These are phyloP conservation scores for Gallinago undulata DNA, from an alignment of 2,113 vertebrate genomes.

Conservation along the genomic window DNA sequence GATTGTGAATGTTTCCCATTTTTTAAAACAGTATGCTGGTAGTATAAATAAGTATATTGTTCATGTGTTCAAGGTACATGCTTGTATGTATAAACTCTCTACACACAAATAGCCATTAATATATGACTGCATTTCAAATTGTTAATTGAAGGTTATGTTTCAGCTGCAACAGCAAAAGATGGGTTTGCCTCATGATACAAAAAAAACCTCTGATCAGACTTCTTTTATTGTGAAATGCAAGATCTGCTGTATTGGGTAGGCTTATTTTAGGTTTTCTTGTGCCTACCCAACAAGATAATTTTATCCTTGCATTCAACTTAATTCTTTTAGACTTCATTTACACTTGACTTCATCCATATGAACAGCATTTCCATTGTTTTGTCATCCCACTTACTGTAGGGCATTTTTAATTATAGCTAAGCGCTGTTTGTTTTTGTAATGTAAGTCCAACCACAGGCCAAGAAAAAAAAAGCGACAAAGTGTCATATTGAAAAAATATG, in stretches of 20 bases:
- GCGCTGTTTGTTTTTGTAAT: slow-evolving; percentile 55
- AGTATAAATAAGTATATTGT: not conserved
- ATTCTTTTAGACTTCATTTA: slow-evolving; percentile 65
- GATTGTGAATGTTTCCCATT: not conserved
- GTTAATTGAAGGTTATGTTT: not conserved
- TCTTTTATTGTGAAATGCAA: not conserved
- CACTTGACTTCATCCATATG: slow-evolving; percentile 59
- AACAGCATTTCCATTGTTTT: slow-evolving; percentile 60
- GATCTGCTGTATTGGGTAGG: not conserved
- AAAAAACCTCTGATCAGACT: not conserved
- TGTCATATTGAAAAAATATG: slow-evolving; percentile 59
- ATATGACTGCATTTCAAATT: not conserved
- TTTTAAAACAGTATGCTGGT: not conserved
- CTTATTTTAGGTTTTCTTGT: slow-evolving; percentile 28
- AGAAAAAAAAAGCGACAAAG: not conserved
- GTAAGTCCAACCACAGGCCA: slow-evolving; percentile 15
- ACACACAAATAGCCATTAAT: not conserved
- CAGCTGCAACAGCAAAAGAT: not conserved
- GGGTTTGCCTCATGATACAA: not conserved
- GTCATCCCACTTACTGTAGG: slow-evolving; percentile 41
- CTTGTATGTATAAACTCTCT: not conserved
- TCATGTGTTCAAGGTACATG: not conserved
- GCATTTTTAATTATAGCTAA: slow-evolving; percentile 68
- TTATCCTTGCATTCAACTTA: slow-evolving; percentile 39
- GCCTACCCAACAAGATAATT: slow-evolving; percentile 42